phyloP scores from a whole-genome alignment of 2,113 vertebrate species.

The Onychostruthus taczanowskii region DNA sequence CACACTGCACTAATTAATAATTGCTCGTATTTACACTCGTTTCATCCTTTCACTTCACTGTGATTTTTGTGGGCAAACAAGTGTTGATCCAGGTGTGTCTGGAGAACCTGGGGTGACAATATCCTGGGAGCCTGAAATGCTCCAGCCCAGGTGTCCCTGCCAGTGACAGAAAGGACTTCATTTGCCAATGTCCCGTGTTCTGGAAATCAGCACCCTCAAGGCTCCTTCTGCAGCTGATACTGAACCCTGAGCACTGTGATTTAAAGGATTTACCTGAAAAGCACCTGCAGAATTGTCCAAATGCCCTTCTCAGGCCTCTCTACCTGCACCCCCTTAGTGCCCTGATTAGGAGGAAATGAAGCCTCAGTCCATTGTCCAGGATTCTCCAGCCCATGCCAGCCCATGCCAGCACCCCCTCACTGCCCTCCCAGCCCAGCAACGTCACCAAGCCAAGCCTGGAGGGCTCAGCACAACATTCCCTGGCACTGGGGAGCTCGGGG shows the following conservation, averaged over 20 bases:
- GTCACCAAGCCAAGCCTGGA: background rate
- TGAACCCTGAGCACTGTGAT: background rate
- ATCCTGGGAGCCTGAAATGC: background rate
- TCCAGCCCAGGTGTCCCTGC: background rate
- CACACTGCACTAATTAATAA: background rate
- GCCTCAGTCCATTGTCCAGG: background rate
- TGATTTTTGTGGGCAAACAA: background rate
- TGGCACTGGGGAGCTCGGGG: background rate
- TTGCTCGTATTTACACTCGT: background rate
- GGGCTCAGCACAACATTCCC: conserved; percentile 1
- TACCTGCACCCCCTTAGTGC: background rate
- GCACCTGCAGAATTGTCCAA: fast-evolving
- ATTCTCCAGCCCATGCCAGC: background rate
- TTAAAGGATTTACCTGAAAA: background rate
- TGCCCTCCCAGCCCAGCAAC: background rate
- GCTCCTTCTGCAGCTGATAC: background rate
- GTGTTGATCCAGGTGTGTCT: background rate
- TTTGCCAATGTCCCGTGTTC: background rate
- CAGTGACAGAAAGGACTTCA: background rate
- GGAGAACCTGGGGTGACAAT: background rate
- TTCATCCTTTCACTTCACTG: background rate
- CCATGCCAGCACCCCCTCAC: background rate
- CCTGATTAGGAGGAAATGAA: background rate
- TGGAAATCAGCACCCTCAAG: background rate
- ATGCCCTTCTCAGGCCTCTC: background rate